Evolutionary conservation across 2,797 vertebrate genomes (phyloP), one percentile per base, ranked within the genome.

Genomic region (Malurus splendens): DNA sequence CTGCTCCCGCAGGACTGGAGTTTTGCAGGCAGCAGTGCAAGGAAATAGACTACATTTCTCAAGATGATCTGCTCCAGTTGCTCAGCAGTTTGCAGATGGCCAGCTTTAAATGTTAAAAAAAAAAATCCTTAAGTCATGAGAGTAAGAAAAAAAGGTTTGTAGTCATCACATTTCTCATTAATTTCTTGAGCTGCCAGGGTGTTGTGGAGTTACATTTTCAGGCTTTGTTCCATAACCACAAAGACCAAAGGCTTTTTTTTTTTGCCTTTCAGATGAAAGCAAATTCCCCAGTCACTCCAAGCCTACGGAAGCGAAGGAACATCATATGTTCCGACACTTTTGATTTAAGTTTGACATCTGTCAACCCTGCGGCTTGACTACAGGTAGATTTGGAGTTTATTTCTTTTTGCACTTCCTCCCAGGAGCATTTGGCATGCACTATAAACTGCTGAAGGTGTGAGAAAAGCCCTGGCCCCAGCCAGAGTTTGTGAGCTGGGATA

Each of bases 301-400:
- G n/a, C 30, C 51, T 55, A 15, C 0, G 0, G 47, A 84, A 70
- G 20, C 0, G 0, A 64, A 47, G 14, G 32, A 44, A 27, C 44
- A 55, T 66, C 57, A 2, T 7, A 51, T 57, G n/a, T 65, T 65
- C 45, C 42, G 67, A 13, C 0, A 0, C 15, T 73, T 77, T 6
- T 36, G 18, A 54, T 75, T 30, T 27, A 50, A 86, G 36, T 57
- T 47, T 45, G 67, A 79, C 39, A 82, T 75, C 33, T 70, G 39
- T 61, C 80, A 78, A 4, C 38, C 9, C 44, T 78, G 45, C 32
- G 64, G 54, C 45, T 80, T 61, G 13, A 42, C 39, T 36, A 9
- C 50, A 54, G 30, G 45, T 42, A 65, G 22, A n/a, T 38, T 44
- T 36, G 14, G 4, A 5, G 17, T 18, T 27, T 59, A 2, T 38